Evolutionary conservation across 2,888 invertebrate genomes (phyloP).

Genomic region (Baccha elongata): DNA sequence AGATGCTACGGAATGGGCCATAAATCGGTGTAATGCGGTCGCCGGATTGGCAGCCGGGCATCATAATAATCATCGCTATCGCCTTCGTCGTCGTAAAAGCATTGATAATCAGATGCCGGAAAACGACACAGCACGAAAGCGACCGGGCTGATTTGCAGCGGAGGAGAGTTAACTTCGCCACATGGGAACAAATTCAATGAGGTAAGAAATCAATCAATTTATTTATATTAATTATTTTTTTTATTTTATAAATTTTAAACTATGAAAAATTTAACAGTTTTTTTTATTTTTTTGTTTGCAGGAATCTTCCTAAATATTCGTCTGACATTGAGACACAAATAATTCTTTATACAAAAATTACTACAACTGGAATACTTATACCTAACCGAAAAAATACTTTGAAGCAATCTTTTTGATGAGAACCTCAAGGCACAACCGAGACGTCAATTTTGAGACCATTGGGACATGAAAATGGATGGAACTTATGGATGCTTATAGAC

Average conservation of each 20-base stretch:
- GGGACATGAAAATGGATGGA: constrained; percentile 22
- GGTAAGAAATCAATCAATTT: constrained; percentile 31
- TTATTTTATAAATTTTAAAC: background rate
- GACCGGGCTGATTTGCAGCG: constrained; percentile 66
- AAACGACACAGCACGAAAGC: constrained; percentile 57
- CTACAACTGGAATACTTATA: constrained; percentile 36
- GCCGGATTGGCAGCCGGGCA: constrained; percentile 73
- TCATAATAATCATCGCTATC: constrained; percentile 67
- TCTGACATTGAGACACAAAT: constrained; percentile 50
- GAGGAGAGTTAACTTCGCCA: constrained; percentile 65
- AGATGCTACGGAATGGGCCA: constrained; percentile 71
- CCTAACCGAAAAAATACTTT: constrained; percentile 20
- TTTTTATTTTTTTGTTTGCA: constrained; percentile 30
- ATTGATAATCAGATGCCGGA: constrained; percentile 38
- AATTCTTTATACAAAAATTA: constrained; percentile 18
- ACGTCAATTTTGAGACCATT: constrained; percentile 11
- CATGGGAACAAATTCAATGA: constrained; percentile 71
- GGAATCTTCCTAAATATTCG: constrained; percentile 70
- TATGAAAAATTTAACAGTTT: background rate
- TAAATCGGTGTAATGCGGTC: constrained; percentile 70
- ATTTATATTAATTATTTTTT: background rate
- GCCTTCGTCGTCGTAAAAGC: constrained; percentile 62
- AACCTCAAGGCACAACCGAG: constrained; percentile 3
- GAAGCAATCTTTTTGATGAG: constrained; percentile 28
- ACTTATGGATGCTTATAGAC: constrained; percentile 26